Percentiles rank a stretch among this genome's conserved stretches.
phyloP scores from a whole-genome alignment of 2,888 invertebrate genomes.

The Macrosoma leucophasiata region DNA sequence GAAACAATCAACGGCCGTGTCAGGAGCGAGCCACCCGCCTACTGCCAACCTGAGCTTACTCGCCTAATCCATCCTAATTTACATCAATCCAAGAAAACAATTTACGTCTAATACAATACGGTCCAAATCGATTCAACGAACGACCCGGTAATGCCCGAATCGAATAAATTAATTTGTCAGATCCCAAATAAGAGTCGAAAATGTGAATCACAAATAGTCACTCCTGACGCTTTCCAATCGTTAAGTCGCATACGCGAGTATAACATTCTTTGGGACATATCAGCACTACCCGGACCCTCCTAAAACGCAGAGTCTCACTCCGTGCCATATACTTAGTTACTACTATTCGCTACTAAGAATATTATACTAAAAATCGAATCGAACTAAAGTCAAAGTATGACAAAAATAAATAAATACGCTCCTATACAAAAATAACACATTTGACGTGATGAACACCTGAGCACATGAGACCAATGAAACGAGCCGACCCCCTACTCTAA shows the following conservation, averaged over 20 bases:
- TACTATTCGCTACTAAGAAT: conserved; percentile 59
- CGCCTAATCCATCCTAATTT: conserved; percentile 42
- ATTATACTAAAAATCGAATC: conserved; percentile 44
- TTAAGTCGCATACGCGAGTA: conserved; percentile 48
- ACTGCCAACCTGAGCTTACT: conserved; percentile 52
- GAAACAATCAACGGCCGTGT: conserved; percentile 51
- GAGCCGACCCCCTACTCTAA: conserved; percentile 24
- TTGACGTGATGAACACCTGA: conserved; percentile 69
- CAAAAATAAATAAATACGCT: conserved; percentile 72
- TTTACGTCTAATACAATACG: conserved; percentile 26
- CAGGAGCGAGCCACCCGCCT: conserved; percentile 35
- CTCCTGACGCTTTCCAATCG: conserved; percentile 37
- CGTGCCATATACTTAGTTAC: conserved; percentile 58
- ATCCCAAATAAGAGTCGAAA: conserved; percentile 38
- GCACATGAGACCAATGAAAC: conserved; percentile 48
- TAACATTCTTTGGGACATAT: conserved; percentile 71
- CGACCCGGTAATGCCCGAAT: too few relatives aligned
- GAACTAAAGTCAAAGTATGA: conserved; percentile 56
- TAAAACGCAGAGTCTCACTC: conserved; percentile 68
- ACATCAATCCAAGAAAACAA: conserved; percentile 52
- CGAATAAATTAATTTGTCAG: conserved; percentile 29
- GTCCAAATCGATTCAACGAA: conserved; percentile 22
- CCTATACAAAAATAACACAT: conserved; percentile 72
- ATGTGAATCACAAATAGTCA: conserved; percentile 30
- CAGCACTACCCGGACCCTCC: conserved; percentile 66